Evolutionary conservation across 2,888 invertebrate species (phyloP).

Genomic region (Anagyrus pseudococci): DNA sequence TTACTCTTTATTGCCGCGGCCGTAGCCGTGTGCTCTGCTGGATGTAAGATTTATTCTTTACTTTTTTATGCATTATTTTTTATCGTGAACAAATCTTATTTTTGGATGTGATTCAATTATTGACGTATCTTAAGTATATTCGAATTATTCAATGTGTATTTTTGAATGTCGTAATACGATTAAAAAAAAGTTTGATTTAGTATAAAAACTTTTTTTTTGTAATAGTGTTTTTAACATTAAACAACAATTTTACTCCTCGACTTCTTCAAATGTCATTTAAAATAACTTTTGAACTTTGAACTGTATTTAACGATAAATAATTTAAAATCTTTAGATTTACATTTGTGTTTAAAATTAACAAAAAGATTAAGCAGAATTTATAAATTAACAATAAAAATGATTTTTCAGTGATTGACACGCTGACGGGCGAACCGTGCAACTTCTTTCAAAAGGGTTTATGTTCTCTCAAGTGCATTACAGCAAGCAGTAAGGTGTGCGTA

Average conservation of each 20-base stretch:
- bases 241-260: too few species aligned
- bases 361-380: background rate
- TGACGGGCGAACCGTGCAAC: constrained; percentile 25
- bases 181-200: too few species aligned
- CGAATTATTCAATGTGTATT: too few species aligned
- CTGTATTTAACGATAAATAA: too few species aligned
- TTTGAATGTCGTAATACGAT: too few species aligned
- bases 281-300: too few species aligned
- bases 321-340: too few species aligned
- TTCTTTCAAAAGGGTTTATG: constrained; percentile 13
- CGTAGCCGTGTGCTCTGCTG: constrained; percentile 17
- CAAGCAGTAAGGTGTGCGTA: constrained; percentile 9
- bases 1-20: constrained; percentile 12
- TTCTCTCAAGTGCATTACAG: constrained; percentile 21
- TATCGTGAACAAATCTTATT: background rate
- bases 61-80: background rate
- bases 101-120: too few species aligned
- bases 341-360: background rate
- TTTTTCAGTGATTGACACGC: constrained; percentile 17
- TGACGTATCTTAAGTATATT: too few species aligned
- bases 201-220: too few species aligned
- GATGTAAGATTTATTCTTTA: constrained; percentile 14
- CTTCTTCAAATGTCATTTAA: too few species aligned
- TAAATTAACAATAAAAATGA: background rate
- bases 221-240: too few species aligned